Conservation (phyloP, 2,113 vertebrate species). For the Myanophis thanlyinensis region DNA sequence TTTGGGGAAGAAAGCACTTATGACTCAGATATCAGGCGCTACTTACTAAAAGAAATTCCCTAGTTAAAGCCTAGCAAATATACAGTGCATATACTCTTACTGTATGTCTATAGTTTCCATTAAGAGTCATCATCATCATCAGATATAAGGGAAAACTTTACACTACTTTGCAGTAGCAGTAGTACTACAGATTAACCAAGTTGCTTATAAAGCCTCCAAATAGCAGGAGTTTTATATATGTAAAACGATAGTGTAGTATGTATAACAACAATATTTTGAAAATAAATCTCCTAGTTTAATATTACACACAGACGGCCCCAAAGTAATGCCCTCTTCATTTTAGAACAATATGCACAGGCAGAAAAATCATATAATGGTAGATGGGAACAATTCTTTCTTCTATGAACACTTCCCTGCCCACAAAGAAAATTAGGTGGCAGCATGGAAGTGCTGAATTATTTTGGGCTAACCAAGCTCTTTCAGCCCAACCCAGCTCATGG, state of each 20-base stretch:
- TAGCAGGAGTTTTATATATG: background rate
- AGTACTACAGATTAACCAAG: background rate
- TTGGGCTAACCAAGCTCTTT: background rate
- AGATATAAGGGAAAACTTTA: constrained; percentile 20
- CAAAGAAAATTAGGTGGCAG: background rate
- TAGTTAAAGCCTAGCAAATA: constrained; percentile 37
- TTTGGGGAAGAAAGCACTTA: constrained; percentile 37
- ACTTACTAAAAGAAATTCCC: constrained; percentile 31
- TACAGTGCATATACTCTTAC: constrained; percentile 33
- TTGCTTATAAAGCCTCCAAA: background rate
- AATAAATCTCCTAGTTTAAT: background rate
- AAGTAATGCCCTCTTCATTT: background rate
- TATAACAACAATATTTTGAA: background rate
- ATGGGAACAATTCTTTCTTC: background rate
- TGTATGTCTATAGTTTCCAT: constrained; percentile 33
- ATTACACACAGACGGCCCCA: background rate
- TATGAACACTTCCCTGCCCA: background rate
- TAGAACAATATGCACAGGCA: background rate
- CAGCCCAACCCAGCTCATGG: background rate
- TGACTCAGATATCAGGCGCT: constrained; percentile 37
- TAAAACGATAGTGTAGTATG: background rate
- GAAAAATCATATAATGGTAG: background rate
- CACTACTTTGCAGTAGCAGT: background rate
- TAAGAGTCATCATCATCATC: background rate
- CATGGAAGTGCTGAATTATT: background rate